Base-by-base conservation (phyloP, 2,113 vertebrate species). In the Cheilinus undulatus region DNA sequence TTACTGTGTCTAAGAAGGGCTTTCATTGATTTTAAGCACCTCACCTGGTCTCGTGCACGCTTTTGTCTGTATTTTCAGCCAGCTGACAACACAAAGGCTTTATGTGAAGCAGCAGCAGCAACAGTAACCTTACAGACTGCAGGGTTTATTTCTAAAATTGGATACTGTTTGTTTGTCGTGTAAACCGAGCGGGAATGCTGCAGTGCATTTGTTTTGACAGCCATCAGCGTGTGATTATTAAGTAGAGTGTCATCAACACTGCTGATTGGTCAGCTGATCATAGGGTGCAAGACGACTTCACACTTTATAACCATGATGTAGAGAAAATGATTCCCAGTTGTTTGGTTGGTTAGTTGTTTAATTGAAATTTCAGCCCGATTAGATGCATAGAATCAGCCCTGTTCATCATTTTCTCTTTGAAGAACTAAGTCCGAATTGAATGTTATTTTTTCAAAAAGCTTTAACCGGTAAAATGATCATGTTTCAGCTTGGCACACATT, bases 121-220 rank as follows among this genome's bases (percentile, higher is more conserved):
- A 8, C 23, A 52, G 23, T 22, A 24, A 30, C n/a, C 5, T 10
- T 36, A 45, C 32, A 48, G 40, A 26, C 24, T 0, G 3, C 30
- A 3, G 23, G 12, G 28, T 23, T 14, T 22, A 9, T 52, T 34
- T 7, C 0, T 24, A 7, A 50, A 51, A 28, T 5, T 8, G 40
- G 1, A 27, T 20, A 13, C 9, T 30, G 19, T 5, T 3, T 27
- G n/a, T 3, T 22, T 50, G 3, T 14, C 23, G 24, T 22, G 1
- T n/a, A 5, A 13, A 24, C 26, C 13, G 34, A 22, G n/a, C 32
- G 3, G 13, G 26, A 12, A 10, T 13, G 62, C 69, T 72, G 53
- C 69, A 36, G 58, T 62, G 23, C 53, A 36, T 53, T 68, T 71
- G 68, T 59, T 71, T 43, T 84, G 74, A 78, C 71, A 72, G 69